A percentile compares a stretch with the other conserved stretches of the same genome.
phyloP scores from a whole-genome alignment of 2,797 vertebrate genomes.

The Rhynchonycteris naso region DNA sequence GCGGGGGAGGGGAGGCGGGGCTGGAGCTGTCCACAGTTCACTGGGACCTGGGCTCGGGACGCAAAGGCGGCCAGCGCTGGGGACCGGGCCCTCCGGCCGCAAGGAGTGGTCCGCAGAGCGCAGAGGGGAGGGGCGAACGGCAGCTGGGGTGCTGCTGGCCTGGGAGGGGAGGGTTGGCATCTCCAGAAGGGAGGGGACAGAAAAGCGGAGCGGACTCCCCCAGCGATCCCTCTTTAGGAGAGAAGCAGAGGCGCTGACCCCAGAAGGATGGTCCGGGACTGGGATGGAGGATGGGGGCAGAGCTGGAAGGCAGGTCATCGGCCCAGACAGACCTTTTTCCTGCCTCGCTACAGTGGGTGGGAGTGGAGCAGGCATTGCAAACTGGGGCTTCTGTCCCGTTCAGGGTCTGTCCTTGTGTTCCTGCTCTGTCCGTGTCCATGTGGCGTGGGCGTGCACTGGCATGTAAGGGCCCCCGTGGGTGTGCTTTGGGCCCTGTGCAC shows the following conservation, averaged over 20 bases:
- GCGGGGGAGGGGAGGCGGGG: neutral
- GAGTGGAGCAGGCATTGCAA: fast-evolving
- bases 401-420: neutral
- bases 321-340: neutral
- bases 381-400: neutral
- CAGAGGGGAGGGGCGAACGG: fast-evolving
- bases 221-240: neutral
- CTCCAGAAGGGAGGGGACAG: neutral
- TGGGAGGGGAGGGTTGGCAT: fast-evolving
- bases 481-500: fast-evolving
- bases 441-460: fast-evolving
- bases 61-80: neutral
- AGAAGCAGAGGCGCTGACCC: neutral
- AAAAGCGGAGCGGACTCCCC: neutral
- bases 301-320: fast-evolving
- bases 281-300: fast-evolving
- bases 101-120: fast-evolving
- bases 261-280: fast-evolving
- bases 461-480: fast-evolving
- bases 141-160: neutral
- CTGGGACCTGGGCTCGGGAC: fast-evolving
- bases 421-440: fast-evolving
- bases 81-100: neutral
- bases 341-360: no score
- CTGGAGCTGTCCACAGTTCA: no score